Base-by-base conservation (phyloP, 2,797 vertebrate genomes). In the Hypotaenidia philippensis region DNA sequence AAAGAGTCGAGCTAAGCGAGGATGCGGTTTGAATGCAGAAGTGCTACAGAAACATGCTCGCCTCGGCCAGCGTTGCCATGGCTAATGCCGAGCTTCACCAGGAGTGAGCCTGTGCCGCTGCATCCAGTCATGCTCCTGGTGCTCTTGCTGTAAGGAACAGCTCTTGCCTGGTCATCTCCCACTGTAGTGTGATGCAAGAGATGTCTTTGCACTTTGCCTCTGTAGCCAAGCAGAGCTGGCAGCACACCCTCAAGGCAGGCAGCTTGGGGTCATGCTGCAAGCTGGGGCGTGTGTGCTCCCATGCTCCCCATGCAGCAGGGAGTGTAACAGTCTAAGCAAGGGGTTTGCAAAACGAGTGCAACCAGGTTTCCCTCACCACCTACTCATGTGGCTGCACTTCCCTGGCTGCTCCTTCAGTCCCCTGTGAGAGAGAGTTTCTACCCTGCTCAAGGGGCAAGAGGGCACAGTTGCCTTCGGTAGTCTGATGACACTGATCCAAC, bases 301-400 rank as follows among this genome's bases (percentile, higher is more conserved):
- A 22, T 0, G 0, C 44, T 53, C 16, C 3, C 40, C 45, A 1
- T 2, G 1, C 0, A 3, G 34, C 68, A 34, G 23, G 16, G 19
- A 9, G 36, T n/a, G 29, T 5, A 38, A 13, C 55, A 61, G 64
- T 55, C 34, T 22, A 66, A 77, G 47, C 65, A 84, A 90, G 92
- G 44, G 44, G 27, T 40, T 70, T 92, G 75, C 41, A 70, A 53
- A 20, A 13, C 75, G 25, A 83, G 22, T 0, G 1, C 5, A 21
- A 5, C 57, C 0, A 0, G 41, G 66, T 50, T 45, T 88, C 50
- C 77, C 34, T 65, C 76, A 79, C n/a, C 80, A 32, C 49, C 10
- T 17, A 1, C 34, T 32, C 31, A 36, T 2, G 0, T 44, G 66
- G 70, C 76, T 63, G 32, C n/a, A 47, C n/a, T 38, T 55, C 25